Conservation (phyloP, 2,888 invertebrate species). For the Cheilosia urbana region DNA sequence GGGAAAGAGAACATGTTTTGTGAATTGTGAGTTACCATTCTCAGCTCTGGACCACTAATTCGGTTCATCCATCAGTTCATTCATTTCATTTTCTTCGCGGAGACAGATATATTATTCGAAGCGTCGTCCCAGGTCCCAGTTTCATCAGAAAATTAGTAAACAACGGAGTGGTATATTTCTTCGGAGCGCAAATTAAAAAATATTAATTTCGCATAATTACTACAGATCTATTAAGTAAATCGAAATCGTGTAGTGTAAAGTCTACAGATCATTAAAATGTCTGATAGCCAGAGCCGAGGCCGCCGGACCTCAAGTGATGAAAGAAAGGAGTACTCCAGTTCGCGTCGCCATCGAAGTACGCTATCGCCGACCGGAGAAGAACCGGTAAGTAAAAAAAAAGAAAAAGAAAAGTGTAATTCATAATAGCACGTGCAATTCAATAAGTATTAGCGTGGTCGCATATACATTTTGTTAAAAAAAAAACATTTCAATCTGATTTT, state of each 20-base stretch:
- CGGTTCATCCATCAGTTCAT: too few species aligned
- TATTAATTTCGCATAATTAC: background rate
- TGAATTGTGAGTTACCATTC: too few species aligned
- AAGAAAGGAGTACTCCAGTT: conserved; percentile 20
- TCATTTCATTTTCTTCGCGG: background rate
- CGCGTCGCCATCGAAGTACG: conserved; percentile 56
- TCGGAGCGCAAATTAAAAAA: background rate
- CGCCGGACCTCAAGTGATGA: conserved; percentile 53
- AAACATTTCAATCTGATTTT: too few species aligned
- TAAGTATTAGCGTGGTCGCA: background rate
- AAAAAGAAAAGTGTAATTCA: background rate
- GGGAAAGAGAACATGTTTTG: too few species aligned
- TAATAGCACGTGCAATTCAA: background rate
- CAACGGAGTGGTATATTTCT: background rate
- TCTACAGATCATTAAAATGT: conserved; percentile 37
- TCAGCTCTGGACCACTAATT: too few species aligned
- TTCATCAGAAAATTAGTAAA: conserved; percentile 11
- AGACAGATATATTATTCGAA: conserved; percentile 4
- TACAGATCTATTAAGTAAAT: background rate
- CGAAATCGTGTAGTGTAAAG: background rate
- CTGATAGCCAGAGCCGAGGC: conserved; percentile 61
- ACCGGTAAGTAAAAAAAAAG: conserved; percentile 47
- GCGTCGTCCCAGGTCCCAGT: conserved; percentile 1
- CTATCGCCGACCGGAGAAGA: conserved; percentile 56
- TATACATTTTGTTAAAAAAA: too few species aligned